Evolutionary conservation across 2,888 invertebrate genomes (phyloP), one percentile per base, ranked within the genome.

Genomic region (Labia minor): DNA sequence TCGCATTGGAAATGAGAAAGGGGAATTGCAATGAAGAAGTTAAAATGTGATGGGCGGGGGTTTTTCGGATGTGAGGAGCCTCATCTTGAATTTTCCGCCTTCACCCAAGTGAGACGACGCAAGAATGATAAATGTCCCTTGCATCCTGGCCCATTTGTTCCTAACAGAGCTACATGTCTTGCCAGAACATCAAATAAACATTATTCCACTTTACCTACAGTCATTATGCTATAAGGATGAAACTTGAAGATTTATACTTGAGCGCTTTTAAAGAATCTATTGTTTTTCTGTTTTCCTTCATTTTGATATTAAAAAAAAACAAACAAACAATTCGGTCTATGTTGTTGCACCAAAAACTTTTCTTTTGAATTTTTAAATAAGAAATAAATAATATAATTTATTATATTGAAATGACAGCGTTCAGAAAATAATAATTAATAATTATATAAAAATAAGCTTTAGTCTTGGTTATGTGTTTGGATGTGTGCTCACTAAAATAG

Each of bases 141-240:
- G 49, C 49, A 49, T 49, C 49, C 49, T 49, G 49, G 16, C 49
- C 49, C 49, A 49, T 49, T 49, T 49, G 49, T 49, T 49, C 49
- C 49, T 49, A 26, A 26, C 26, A 26, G 49, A 49, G 49, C 49
- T 49, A 49, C 49, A 49, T 49, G 49, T 49, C 49, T 49, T 49
- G 16, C 49, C 49, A 49, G 49, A 49, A 49, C 49, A 49, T 49
- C 49, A 49, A 49, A 49, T 49, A 49, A 49, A 49, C 49, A 49
- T 49, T 49, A 49, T 49, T 49, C 49, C 49, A n/a, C n/a, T 49
- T 14, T 49, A 49, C 49, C 49, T 49, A 49, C 49, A n/a, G 49
- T 49, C 49, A 49, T 49, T 49, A 49, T 49, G 2, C 49, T 49
- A 49, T 16, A 49, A 49, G 49, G 16, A 4, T 49, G 49, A 49